Evolutionary conservation across 2,888 invertebrate species (phyloP).

Genomic region (Euclidia mi): DNA sequence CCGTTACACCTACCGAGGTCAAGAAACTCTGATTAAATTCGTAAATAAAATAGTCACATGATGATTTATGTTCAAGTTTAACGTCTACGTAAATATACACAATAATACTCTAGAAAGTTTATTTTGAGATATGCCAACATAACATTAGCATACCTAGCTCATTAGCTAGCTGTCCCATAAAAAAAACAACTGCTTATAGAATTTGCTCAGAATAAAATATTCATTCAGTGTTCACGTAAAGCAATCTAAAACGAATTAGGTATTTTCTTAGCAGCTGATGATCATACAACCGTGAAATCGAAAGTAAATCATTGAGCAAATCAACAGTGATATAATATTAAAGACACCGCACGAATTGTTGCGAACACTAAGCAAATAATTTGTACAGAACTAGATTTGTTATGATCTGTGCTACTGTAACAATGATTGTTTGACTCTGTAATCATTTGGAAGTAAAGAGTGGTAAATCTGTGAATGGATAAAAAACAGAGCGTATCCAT

Average conservation of each 20-base stretch:
- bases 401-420: slow-evolving; percentile 34
- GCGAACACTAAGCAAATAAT: slow-evolving; percentile 36
- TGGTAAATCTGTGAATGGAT: slow-evolving; percentile 34
- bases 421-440: slow-evolving; percentile 30
- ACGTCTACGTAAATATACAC: too few species aligned
- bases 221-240: neutral
- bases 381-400: slow-evolving; percentile 30
- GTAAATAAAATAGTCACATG: too few species aligned
- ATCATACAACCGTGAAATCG: slow-evolving; percentile 57
- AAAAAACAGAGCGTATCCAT: slow-evolving; percentile 30
- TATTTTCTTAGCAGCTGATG: slow-evolving; percentile 28
- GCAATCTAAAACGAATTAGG: neutral
- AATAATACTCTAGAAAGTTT: too few species aligned
- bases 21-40: too few species aligned
- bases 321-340: slow-evolving; percentile 54
- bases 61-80: too few species aligned
- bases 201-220: neutral
- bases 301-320: slow-evolving; percentile 59
- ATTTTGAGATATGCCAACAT: too few species aligned
- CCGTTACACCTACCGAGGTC: too few species aligned
- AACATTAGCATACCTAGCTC: too few species aligned
- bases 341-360: slow-evolving; percentile 43
- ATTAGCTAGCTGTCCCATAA: too few species aligned
- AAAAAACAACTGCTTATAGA: too few species aligned
- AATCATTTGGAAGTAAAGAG: slow-evolving; percentile 31